Evolutionary conservation across 2,113 vertebrate genomes (phyloP), one percentile per base, ranked within the genome.

Genomic region (Camelus dromedarius): DNA sequence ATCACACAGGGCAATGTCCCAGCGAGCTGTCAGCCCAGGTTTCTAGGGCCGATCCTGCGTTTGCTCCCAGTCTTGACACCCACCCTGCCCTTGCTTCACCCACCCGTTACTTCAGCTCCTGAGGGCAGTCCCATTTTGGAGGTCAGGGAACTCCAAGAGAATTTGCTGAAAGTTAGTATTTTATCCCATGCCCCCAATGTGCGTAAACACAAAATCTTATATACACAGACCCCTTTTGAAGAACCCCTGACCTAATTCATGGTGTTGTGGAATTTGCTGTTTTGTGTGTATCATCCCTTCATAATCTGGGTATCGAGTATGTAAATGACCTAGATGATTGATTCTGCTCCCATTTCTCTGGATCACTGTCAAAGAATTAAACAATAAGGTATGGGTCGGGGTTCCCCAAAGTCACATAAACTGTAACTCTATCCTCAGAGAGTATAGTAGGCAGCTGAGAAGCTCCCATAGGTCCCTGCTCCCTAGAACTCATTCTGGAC

Each of bases 91-190:
- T 42, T 42, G 18, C 42, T 32, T 46, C 32, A 46, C 18, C n/a
- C 54, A 86, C 32, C 22, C 75, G 69, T 83, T 86, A 73, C 86
- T 82, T 84, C 70, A 73, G 24, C 42, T 91, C 32, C 79, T 26
- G 19, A 77, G 58, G 73, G n/a, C 3, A 24, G 9, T 42, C 16
- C 8, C 62, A 8, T 87, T 69, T 80, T 13, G 20, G 66, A 96
- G 24, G 24, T 32, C 60, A 94, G 67, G 24, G 64, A 54, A 42
- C 20, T 22, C 58, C 19, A 82, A 54, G 20, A 93, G 50, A 86
- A 84, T 75, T 13, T 66, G 54, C 64, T 87, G 85, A 97, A 77
- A 86, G 38, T n/a, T 62, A 28, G 18, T 62, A 76, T 16, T 83
- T 22, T 67, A 56, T 38, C 26, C 46, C 14, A 88, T 0, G 58